These are phyloP conservation scores for Euura lappo DNA, from an alignment of 1,140 invertebrate species.

Conservation along the genomic window DNA sequence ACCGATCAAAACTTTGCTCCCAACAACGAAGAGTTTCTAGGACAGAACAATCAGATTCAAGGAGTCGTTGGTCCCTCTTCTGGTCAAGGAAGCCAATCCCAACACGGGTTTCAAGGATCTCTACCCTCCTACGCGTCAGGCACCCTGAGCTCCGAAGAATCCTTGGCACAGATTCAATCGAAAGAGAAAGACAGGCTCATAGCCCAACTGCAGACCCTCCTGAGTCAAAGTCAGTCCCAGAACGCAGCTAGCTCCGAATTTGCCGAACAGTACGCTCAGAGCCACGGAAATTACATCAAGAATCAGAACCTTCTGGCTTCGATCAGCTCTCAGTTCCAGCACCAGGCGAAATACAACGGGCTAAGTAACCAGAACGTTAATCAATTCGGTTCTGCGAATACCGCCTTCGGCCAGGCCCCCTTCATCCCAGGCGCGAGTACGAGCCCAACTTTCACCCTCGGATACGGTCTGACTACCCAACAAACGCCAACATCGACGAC, in stretches of 20 bases:
- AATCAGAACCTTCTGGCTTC: constrained; percentile 35
- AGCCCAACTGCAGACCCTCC: constrained; percentile 45
- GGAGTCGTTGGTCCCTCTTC: background rate
- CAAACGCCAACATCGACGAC: constrained; percentile 22
- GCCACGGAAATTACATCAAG: constrained; percentile 34
- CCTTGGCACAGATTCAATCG: constrained; percentile 46
- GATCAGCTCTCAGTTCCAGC: constrained; percentile 23
- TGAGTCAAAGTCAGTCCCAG: constrained; percentile 29
- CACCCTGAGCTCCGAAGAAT: constrained; percentile 40
- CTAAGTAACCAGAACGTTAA: background rate
- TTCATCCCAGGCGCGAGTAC: constrained; percentile 34
- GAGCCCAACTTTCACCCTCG: constrained; percentile 27
- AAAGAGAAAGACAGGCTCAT: constrained; percentile 52
- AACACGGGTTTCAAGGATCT: constrained; percentile 26
- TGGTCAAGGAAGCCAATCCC: constrained; percentile 22
- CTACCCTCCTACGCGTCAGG: constrained; percentile 50
- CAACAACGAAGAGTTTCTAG: constrained; percentile 31
- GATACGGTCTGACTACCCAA: constrained; percentile 35
- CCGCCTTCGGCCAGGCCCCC: constrained; percentile 31
- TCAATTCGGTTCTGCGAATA: constrained; percentile 13
- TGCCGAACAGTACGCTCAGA: constrained; percentile 38
- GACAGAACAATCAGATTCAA: constrained; percentile 34
- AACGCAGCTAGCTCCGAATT: constrained; percentile 17
- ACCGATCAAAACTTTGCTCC: constrained; percentile 48
- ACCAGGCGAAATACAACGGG: constrained; percentile 6